phyloP scores from a whole-genome alignment of 1,140 invertebrate species.

The Drosophila seguyi region DNA sequence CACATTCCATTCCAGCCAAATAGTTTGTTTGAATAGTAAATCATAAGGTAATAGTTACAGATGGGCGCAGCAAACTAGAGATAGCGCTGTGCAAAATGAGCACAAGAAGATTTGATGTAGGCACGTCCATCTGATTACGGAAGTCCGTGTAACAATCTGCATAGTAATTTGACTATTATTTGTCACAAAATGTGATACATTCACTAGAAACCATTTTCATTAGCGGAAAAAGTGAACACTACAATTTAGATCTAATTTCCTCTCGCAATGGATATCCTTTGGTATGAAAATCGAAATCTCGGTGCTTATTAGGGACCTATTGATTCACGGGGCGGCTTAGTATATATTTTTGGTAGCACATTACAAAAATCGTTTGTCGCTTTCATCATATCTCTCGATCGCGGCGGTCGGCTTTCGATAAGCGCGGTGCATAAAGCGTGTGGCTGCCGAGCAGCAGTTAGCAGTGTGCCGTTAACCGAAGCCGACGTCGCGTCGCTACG shows the following conservation, averaged over 20 bases:
- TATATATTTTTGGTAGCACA: conserved; percentile 1
- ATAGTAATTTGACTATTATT: not conserved
- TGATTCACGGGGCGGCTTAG: not conserved
- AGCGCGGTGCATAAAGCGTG: conserved; percentile 58
- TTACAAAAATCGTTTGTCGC: conserved; percentile 6
- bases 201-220: not conserved
- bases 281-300: not conserved
- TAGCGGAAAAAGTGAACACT: not conserved
- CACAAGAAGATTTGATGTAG: not conserved
- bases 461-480: conserved; percentile 45
- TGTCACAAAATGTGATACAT: not conserved
- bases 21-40: not conserved
- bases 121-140: conserved; percentile 4
- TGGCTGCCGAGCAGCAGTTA: conserved; percentile 42
- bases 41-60: not conserved
- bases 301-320: not conserved
- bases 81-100: conserved; percentile 1
- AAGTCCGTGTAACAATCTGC: conserved; percentile 1
- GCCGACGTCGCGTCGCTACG: conserved; percentile 20
- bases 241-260: not conserved
- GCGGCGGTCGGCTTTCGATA: conserved; percentile 27
- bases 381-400: conserved; percentile 38
- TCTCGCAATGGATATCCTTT: not conserved
- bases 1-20: not conserved
- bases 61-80: not conserved